phyloP scores from a whole-genome alignment of 2,797 vertebrate genomes.

The Myripristis jacobus region DNA sequence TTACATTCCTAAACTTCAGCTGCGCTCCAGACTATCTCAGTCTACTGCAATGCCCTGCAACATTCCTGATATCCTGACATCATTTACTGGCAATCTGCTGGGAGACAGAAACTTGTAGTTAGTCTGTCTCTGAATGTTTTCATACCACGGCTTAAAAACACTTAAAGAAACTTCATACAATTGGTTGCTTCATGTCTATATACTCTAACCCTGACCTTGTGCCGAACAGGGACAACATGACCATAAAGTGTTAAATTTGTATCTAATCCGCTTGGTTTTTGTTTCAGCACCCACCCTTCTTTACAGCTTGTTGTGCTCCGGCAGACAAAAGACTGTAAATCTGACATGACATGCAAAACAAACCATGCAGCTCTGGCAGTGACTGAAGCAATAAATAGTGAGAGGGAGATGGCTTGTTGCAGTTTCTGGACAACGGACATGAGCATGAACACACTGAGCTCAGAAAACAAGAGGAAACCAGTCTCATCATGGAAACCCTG shows the following conservation, averaged over 20 bases:
- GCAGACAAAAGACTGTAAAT: conserved; percentile 20
- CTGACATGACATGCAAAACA: conserved; percentile 23
- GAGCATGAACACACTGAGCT: neutral
- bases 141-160: neutral
- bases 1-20: conserved; percentile 1
- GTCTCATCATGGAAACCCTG: too few species aligned
- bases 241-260: neutral
- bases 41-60: neutral
- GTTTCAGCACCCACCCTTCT: neutral
- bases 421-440: conserved; percentile 9
- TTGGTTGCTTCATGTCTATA: too few species aligned
- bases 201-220: too few species aligned
- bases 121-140: neutral
- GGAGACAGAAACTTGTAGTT: neutral
- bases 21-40: conserved; percentile 3
- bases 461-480: too few species aligned
- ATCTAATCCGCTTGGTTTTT: neutral
- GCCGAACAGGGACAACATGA: neutral
- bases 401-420: neutral
- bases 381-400: conserved; percentile 20
- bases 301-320: neutral
- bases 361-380: conserved; percentile 11
- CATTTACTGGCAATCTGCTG: neutral
- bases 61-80: neutral
- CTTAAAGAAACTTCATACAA: neutral